phyloP scores from a whole-genome alignment of 2,888 invertebrate genomes.

The Sclerodermus sp. region DNA sequence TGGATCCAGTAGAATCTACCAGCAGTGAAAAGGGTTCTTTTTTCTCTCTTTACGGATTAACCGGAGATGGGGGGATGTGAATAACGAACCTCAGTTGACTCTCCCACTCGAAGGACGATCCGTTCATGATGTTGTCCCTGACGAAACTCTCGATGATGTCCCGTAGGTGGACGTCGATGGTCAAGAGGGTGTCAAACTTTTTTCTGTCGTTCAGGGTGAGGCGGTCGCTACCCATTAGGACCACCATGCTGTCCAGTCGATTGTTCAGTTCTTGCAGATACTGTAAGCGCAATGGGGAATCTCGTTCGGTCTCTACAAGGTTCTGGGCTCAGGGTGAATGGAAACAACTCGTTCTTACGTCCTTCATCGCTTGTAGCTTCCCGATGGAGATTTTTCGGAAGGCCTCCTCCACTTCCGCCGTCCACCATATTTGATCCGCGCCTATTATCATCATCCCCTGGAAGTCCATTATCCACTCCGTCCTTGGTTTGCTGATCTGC shows the following conservation, averaged over 20 bases:
- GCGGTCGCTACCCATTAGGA: conserved; percentile 44
- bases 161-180: conserved; percentile 88
- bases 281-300: conserved; percentile 18
- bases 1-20: conserved; percentile 86
- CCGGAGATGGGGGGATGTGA: no score
- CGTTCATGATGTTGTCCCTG: conserved; percentile 78
- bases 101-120: conserved; percentile 90
- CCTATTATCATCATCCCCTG: conserved; percentile 86
- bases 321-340: not conserved
- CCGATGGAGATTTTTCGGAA: conserved; percentile 74
- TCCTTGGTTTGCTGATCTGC: conserved; percentile 60
- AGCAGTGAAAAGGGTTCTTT: no score
- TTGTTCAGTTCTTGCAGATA: conserved; percentile 78
- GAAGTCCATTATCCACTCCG: conserved; percentile 87
- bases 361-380: conserved; percentile 86
- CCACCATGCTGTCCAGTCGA: conserved; percentile 82
- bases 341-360: conserved; percentile 51
- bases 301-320: no score
- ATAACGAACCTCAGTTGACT: conserved; percentile 81
- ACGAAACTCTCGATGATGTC: conserved; percentile 86
- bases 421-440: conserved; percentile 94
- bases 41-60: no score
- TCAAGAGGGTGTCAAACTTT: conserved; percentile 86
- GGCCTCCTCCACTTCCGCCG: conserved; percentile 90
- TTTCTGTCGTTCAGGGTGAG: conserved; percentile 78